Conservation (phyloP, 2,113 vertebrate genomes). For the Engystomops pustulosus region DNA sequence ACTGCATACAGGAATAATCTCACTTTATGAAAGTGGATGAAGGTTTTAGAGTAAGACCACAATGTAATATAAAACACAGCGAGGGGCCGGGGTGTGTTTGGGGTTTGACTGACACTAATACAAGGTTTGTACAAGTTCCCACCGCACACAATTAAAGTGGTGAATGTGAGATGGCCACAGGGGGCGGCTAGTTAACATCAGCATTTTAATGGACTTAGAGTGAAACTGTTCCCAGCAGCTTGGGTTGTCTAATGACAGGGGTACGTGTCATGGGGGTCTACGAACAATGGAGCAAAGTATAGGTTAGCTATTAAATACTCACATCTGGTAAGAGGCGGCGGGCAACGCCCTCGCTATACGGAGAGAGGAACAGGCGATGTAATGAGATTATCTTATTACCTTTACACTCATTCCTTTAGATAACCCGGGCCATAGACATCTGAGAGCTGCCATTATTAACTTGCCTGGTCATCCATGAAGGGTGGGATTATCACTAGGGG, state of each 20-base stretch:
- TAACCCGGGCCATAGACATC: neutral
- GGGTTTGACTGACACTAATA: slow-evolving; percentile 42
- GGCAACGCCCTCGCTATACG: neutral
- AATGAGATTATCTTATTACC: slow-evolving; percentile 19
- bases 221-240: slow-evolving; percentile 36
- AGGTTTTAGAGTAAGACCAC: neutral
- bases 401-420: neutral
- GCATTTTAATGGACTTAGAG: slow-evolving; percentile 39
- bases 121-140: slow-evolving; percentile 43
- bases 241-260: slow-evolving; percentile 38
- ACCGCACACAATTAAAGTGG: slow-evolving; percentile 46
- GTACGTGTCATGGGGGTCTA: neutral
- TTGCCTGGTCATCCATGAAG: too few relatives aligned
- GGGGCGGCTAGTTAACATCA: slow-evolving; percentile 27
- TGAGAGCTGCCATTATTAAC: neutral
- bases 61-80: slow-evolving; percentile 25
- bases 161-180: slow-evolving; percentile 27
- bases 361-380: neutral
- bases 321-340: neutral
- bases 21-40: neutral
- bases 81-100: slow-evolving; percentile 7
- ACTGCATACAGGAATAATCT: neutral
- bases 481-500: neutral
- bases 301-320: slow-evolving; percentile 1
- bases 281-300: neutral